Conservation (phyloP, 2,888 invertebrate species). For the Aricia artaxerxes region DNA sequence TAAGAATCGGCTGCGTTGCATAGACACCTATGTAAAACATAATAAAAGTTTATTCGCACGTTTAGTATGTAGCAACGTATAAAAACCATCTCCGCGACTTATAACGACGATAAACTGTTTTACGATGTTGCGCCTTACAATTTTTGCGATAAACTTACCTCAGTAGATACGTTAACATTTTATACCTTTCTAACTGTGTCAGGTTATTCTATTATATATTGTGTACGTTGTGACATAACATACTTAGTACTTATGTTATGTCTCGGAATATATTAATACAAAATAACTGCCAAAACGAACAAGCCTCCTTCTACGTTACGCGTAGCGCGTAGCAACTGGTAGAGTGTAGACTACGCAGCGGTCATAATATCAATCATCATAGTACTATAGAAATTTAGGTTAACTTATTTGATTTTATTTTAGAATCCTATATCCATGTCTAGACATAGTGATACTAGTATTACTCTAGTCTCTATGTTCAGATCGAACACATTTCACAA, state of each 20-base stretch:
- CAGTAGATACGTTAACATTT: conserved; percentile 14
- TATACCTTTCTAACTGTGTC: conserved; percentile 7
- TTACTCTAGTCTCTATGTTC: too few relatives aligned
- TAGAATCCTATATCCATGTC: too few relatives aligned
- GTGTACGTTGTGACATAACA: neutral
- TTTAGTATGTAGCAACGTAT: conserved; percentile 46
- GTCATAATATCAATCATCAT: too few relatives aligned
- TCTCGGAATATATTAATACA: neutral
- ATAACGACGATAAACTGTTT: conserved; percentile 45
- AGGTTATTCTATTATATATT: neutral
- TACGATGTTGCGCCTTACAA: conserved; percentile 38
- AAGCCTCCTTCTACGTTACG: neutral
- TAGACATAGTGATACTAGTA: too few relatives aligned
- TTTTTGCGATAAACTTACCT: conserved; percentile 35
- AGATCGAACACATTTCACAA: too few relatives aligned
- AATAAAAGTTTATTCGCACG: conserved; percentile 45
- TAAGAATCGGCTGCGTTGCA: conserved; percentile 37
- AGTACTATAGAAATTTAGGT: too few relatives aligned
- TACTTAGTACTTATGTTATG: neutral
- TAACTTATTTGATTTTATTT: too few relatives aligned
- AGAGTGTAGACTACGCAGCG: too few relatives aligned
- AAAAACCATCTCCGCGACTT: conserved; percentile 44
- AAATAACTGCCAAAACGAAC: neutral
- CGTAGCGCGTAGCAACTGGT: neutral
- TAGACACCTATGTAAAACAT: conserved; percentile 42